Base-by-base conservation (phyloP, 2,797 vertebrate genomes). In the Falco columbarius region DNA sequence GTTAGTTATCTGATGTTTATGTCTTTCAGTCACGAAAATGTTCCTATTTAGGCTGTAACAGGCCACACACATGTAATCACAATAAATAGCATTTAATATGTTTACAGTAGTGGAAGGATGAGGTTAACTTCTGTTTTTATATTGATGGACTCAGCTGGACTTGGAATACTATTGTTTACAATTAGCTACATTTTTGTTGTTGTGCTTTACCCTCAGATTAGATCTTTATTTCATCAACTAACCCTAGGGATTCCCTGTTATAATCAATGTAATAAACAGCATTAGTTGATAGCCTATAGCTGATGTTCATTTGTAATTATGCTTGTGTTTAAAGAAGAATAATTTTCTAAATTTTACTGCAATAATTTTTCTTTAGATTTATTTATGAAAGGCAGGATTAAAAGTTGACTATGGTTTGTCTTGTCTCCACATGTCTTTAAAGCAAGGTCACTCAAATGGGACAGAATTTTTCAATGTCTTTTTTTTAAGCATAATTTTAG, bases 81-180 rank as follows among this genome's bases (percentile, higher is more conserved):
- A 98, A 99, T 99, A 99, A 99, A 99, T 99, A 99, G 98, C 98
- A 96, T 98, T 98, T 98, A 98, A 98, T 98, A 96, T 99, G 99
- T 99, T 99, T 99, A 99, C 98, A 99, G 98, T 98, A 98, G 97
- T 71, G 97, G 98, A 98, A 98, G 98, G 97, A 98, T 97, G 97
- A 98, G 98, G 98, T 97, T 97, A 97, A 98, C 98, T 98, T 98
- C 98, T 98, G 98, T 98, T 98, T 98, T 98, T 97, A 98, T 98
- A 98, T 97, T 96, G 98, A 98, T 98, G 98, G 97, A 98, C 97
- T 98, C 98, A 98, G 98, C 98, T 98, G 98, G 98, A 96, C 97
- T 95, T 94, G 95, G 97, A 98, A 98, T 97, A 96, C 97, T 97
- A 96, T 98, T 98, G 98, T 98, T 98, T 98, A 98, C 98, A 98